Base-by-base conservation (phyloP, 2,888 invertebrate genomes). In the Tortrix viridana region DNA sequence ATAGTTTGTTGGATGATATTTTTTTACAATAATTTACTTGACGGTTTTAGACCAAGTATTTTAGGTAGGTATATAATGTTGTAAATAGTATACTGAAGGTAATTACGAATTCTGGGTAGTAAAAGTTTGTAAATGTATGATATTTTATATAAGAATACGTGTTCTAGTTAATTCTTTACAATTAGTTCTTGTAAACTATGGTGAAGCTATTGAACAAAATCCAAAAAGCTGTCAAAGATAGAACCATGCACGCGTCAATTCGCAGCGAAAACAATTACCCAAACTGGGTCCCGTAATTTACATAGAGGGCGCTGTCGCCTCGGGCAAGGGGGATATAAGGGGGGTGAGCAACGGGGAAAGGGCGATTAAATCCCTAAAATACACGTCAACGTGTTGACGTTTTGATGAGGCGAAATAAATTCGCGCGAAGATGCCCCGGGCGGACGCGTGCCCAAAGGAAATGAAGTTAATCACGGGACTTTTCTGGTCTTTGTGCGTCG, bases 321-420 rank as follows among this genome's bases (percentile, higher is more conserved):
- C 71, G 74, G 58, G 58, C 48, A 5, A 43, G 12, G 20, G 22
- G 23, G 41, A 14, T 12, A 12, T 12, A 32, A 32, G 32, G 32
- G 19, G 53, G 23, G 6, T 7, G 23, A 41, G 16, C 14, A 44
- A 16, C 74, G 73, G 69, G 72, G 73, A 41, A 32, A 37, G 55
- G 44, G 41, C 87, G 86, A 89, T 89, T 89, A 89, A 89, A 89
- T 84, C 86, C 86, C 87, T 82, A 87, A 89, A 90, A 89, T 89
- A 87, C 84, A 86, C 87, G 87, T 88, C 89, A 87, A 80, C 86
- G 88, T 88, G 90, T 89, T 91, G 91, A 89, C 91, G 84, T 89
- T 89, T 88, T 89, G 89, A 90, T 87, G 89, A 89, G 88, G 84
- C 84, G 85, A 86, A 88, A 90, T 86, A 88, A 88, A 88, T 88